Base-by-base conservation (phyloP, 2,113 vertebrate species). In the Oxygymnocypris stewartii region DNA sequence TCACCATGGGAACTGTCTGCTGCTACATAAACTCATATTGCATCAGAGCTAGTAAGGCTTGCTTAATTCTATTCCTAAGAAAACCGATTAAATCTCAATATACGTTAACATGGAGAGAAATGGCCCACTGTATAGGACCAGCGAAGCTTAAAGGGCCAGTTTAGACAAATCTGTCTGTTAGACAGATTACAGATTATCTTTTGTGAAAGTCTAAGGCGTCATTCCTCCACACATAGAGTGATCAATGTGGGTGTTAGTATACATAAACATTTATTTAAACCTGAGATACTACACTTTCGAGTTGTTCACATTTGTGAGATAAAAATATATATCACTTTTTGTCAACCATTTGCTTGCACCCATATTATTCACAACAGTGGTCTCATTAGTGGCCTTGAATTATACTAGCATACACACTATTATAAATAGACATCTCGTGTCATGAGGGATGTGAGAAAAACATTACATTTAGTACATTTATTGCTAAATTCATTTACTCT, bases 161-260 rank as follows among this genome's bases (percentile, higher is more conserved):
- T 82, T 71, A 25, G 63, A 71, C 61, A 82, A 82, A 71, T 82
- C 81, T 82, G 63, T 82, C 63, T 82, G 81, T 71, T 82, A 51
- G 63, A 69, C 61, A 82, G 81, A 82, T 82, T 69, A 35, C 42
- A 69, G 16, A 82, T 71, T 49, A 67, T 20, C 63, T 82, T 71
- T 44, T 67, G 61, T 67, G 42, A 67, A 47, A 69, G n/a, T 54
- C 75, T 35, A 31, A 78, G 25, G 42, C 42, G 0, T 69, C 63
- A 69, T 69, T 82, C 28, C 9, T 71, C 18, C 25, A 69, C 59
- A 86, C 16, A 25, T 11, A 51, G 35, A 25, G 49, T 42, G 59
- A 80, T 35, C 44, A 40, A 13, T 86, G 61, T 35, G 23, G 47
- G 42, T 71, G 63, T 54, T 71, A 51, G 63, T 71, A 54, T 65